Percentiles rank a stretch among this genome's conserved stretches.
These are phyloP conservation scores for Scolopax mira DNA, from an alignment of 2,113 vertebrate genomes.

Conservation along the genomic window DNA sequence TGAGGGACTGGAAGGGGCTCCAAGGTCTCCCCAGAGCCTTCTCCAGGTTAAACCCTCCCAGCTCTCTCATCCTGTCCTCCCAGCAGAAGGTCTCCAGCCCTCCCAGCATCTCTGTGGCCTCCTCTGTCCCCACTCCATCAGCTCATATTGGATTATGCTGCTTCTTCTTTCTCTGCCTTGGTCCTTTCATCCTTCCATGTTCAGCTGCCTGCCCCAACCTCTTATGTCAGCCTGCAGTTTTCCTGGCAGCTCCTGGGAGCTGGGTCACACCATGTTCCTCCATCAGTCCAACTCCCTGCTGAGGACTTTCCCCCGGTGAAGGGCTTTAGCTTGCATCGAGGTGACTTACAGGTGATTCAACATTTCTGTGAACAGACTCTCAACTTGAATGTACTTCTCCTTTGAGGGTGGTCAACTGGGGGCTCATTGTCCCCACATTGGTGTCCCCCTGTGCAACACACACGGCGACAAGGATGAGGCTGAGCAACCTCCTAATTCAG, in stretches of 20 bases:
- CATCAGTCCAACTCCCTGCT: background rate
- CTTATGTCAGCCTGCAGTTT: background rate
- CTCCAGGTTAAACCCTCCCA: too few species aligned
- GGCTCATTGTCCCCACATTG: background rate
- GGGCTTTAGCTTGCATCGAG: background rate
- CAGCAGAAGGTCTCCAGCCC: too few species aligned
- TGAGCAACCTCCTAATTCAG: background rate
- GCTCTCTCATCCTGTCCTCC: too few species aligned
- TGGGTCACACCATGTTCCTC: background rate
- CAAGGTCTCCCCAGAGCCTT: too few species aligned
- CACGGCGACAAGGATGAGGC: background rate
- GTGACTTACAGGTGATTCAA: background rate
- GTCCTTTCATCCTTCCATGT: background rate
- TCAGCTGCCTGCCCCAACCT: background rate
- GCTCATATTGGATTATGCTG: background rate
- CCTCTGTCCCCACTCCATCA: too few species aligned
- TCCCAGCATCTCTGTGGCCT: too few species aligned
- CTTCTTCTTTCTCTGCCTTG: background rate
- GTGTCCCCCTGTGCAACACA: background rate
- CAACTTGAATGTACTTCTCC: background rate
- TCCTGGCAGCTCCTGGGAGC: background rate
- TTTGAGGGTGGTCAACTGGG: background rate
- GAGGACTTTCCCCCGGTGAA: background rate
- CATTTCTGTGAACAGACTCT: background rate
- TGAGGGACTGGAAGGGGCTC: too few species aligned